Evolutionary conservation across 2,888 invertebrate species (phyloP).

Genomic region (Myathropa florea): DNA sequence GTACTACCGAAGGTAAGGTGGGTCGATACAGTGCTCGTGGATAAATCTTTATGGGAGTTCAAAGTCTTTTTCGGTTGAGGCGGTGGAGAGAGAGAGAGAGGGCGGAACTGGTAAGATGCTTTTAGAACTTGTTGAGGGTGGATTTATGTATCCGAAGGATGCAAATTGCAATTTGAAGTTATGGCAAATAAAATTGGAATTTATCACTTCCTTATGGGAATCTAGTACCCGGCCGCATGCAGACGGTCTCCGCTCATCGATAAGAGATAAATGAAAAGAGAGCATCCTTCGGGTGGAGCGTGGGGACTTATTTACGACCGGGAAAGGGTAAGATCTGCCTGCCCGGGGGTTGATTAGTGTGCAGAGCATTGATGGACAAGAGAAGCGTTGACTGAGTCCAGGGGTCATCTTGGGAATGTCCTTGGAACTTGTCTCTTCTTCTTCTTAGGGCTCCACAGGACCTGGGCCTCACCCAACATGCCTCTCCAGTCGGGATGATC

Average conservation of each 20-base stretch:
- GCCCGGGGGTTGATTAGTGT: background rate
- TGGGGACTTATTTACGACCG: background rate
- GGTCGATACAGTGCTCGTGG: background rate
- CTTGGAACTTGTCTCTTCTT: too few relatives aligned
- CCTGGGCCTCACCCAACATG: too few relatives aligned
- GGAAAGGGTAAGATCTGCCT: background rate
- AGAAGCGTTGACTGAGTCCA: too few relatives aligned
- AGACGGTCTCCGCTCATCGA: background rate
- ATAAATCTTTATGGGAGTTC: conserved; percentile 27
- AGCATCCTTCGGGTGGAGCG: background rate
- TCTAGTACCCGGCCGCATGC: background rate
- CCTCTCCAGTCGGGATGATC: too few relatives aligned
- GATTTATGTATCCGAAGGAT: conserved; percentile 42
- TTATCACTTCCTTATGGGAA: conserved; percentile 47
- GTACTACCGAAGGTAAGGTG: background rate
- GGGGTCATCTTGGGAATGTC: too few relatives aligned
- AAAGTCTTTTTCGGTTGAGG: background rate
- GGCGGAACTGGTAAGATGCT: conserved; percentile 13
- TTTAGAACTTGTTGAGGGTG: conserved; percentile 54
- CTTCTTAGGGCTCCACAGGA: too few relatives aligned
- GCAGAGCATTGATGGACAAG: background rate
- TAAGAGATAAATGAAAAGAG: background rate
- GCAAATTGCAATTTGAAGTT: conserved; percentile 51
- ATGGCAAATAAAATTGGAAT: conserved; percentile 58
- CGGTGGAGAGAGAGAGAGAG: background rate